phyloP scores from a whole-genome alignment of 2,888 invertebrate species.

The Graphium colonna region DNA sequence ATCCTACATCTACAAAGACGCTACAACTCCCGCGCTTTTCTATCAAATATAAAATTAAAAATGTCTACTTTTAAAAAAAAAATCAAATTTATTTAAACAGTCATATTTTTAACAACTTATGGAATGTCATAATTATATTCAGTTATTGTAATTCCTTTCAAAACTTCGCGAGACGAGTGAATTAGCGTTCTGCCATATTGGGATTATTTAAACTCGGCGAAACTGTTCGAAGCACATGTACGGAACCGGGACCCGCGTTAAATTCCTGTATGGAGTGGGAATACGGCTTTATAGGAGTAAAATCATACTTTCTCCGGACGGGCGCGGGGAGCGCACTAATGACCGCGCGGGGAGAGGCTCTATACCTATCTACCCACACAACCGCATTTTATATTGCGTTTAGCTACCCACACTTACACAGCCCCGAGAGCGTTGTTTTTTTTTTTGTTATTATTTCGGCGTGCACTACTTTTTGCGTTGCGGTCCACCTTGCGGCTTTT shows the following conservation, averaged over 20 bases:
- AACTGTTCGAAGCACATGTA: constrained; percentile 74
- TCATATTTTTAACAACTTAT: too few species aligned
- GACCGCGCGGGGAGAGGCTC: constrained; percentile 68
- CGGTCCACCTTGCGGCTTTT: constrained; percentile 19
- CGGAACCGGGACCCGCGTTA: constrained; percentile 70
- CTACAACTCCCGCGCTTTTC: too few species aligned
- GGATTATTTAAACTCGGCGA: constrained; percentile 73
- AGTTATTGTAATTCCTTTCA: too few species aligned
- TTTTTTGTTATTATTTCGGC: constrained; percentile 70
- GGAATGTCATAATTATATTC: too few species aligned
- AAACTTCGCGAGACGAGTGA: constrained; percentile 40
- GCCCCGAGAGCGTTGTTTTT: constrained; percentile 51
- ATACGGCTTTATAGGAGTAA: constrained; percentile 80
- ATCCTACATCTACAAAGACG: too few species aligned
- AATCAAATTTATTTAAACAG: too few species aligned
- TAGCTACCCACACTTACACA: constrained; percentile 74
- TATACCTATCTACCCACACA: constrained; percentile 67
- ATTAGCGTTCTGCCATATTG: constrained; percentile 65
- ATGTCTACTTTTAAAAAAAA: too few species aligned
- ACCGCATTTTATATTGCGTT: constrained; percentile 79
- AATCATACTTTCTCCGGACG: constrained; percentile 78
- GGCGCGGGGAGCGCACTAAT: constrained; percentile 58
- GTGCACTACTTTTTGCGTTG: constrained; percentile 66
- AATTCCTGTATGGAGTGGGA: constrained; percentile 80
- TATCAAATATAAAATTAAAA: too few species aligned